phyloP scores from a whole-genome alignment of 2,113 vertebrate species.

The Dendropsophus ebraccatus region DNA sequence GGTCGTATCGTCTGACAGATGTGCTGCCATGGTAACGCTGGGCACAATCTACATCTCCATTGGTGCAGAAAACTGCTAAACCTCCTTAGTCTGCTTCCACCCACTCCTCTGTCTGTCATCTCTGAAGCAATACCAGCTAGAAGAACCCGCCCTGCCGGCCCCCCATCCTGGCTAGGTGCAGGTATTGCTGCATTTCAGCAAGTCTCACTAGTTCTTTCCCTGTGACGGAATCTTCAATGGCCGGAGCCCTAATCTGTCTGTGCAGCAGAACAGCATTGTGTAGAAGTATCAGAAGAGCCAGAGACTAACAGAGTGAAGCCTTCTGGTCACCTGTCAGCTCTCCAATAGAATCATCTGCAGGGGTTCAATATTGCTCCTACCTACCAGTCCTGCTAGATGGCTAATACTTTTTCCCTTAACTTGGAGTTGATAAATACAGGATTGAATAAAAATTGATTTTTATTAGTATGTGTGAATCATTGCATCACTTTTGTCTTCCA shows the following conservation, averaged over 20 bases:
- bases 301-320: too few relatives aligned
- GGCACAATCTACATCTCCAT: slow-evolving; percentile 66
- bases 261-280: too few relatives aligned
- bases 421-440: not conserved
- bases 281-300: too few relatives aligned
- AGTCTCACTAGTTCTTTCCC: not conserved
- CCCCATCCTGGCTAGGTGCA: not conserved
- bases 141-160: not conserved
- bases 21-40: slow-evolving; percentile 69
- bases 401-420: not conserved
- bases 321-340: too few relatives aligned
- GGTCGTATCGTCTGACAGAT: slow-evolving; percentile 68
- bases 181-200: not conserved
- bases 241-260: too few relatives aligned
- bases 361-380: too few relatives aligned
- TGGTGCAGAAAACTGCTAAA: slow-evolving; percentile 63
- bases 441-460: not conserved
- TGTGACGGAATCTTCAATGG: too few relatives aligned
- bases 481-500: not conserved
- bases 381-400: too few relatives aligned
- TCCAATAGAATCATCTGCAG: too few relatives aligned
- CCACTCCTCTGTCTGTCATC: slow-evolving; percentile 37
- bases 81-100: slow-evolving; percentile 54
- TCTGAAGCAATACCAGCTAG: not conserved
- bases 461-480: not conserved